A percentile compares a stretch with the other conserved stretches of the same genome.
Conservation (phyloP, 1,140 invertebrate species). For the Neodiprion lecontei region DNA sequence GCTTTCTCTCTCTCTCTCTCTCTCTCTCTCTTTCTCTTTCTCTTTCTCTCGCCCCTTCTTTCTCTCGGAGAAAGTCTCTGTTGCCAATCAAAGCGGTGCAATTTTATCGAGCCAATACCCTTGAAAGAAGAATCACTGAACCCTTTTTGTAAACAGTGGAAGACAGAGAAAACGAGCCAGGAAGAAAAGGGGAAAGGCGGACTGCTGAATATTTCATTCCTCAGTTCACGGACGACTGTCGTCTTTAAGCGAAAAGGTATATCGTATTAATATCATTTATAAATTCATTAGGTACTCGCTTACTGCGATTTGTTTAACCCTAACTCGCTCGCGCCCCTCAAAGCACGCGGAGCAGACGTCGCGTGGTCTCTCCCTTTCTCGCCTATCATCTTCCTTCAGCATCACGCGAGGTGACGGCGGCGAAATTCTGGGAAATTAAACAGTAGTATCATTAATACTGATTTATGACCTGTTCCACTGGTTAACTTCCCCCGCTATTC, state of each 20-base stretch:
- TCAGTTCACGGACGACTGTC: neutral
- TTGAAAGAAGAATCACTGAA: neutral
- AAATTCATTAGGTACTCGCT: neutral
- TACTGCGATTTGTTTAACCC: neutral
- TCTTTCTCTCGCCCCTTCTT: neutral
- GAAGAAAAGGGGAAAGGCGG: too few species aligned
- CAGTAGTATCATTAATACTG: conserved; percentile 3
- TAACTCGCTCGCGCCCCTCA: neutral
- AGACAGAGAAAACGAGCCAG: too few species aligned
- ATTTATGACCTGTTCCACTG: neutral
- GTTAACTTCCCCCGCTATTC: neutral
- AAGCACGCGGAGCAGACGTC: neutral
- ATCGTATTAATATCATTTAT: conserved; percentile 5
- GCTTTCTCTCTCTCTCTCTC: neutral
- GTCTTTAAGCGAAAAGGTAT: neutral
- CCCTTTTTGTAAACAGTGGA: too few species aligned
- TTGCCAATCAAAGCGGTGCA: neutral
- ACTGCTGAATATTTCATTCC: too few species aligned
- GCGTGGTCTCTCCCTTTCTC: too few species aligned
- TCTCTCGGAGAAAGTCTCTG: neutral
- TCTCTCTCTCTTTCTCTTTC: neutral
- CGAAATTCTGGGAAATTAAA: neutral
- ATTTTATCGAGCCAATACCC: neutral
- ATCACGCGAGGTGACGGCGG: neutral
- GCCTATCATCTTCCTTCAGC: neutral